Conservation (phyloP, 2,888 invertebrate species). For the Cryptocephalus primarius region DNA sequence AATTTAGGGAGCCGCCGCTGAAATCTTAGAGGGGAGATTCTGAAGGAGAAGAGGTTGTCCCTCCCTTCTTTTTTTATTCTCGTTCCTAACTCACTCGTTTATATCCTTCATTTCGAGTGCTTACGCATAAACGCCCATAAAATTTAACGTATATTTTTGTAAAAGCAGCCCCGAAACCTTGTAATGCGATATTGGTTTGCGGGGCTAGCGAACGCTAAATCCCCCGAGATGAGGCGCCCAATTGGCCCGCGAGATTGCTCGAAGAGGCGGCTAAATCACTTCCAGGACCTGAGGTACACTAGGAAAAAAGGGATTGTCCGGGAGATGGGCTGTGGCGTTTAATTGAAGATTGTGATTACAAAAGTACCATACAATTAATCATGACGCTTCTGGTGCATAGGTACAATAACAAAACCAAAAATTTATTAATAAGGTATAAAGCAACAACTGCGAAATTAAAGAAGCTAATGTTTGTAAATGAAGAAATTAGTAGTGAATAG, state of each 20-base stretch:
- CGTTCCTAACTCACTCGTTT: too few relatives aligned
- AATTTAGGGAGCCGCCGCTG: too few relatives aligned
- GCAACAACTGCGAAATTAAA: neutral
- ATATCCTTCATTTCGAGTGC: conserved; percentile 28
- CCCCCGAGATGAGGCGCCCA: conserved; percentile 31
- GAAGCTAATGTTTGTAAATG: neutral
- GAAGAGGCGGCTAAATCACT: conserved; percentile 30
- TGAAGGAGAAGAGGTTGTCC: too few relatives aligned
- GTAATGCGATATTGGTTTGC: conserved; percentile 34
- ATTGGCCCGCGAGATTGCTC: conserved; percentile 32
- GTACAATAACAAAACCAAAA: neutral
- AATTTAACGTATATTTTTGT: conserved; percentile 37
- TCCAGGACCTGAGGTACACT: conserved; percentile 24
- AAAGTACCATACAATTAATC: too few relatives aligned
- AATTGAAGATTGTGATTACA: too few relatives aligned
- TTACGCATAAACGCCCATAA: conserved; percentile 35
- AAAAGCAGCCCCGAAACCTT: conserved; percentile 28
- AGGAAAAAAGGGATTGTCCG: neutral
- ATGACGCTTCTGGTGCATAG: conserved; percentile 21
- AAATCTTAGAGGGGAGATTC: too few relatives aligned
- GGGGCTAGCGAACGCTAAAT: conserved; percentile 21
- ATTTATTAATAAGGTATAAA: conserved; percentile 1
- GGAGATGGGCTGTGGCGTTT: neutral
- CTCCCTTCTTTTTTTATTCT: too few relatives aligned
- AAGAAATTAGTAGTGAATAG: too few relatives aligned